Conservation (phyloP, 2,113 vertebrate genomes). For the Anolis carolinensis region DNA sequence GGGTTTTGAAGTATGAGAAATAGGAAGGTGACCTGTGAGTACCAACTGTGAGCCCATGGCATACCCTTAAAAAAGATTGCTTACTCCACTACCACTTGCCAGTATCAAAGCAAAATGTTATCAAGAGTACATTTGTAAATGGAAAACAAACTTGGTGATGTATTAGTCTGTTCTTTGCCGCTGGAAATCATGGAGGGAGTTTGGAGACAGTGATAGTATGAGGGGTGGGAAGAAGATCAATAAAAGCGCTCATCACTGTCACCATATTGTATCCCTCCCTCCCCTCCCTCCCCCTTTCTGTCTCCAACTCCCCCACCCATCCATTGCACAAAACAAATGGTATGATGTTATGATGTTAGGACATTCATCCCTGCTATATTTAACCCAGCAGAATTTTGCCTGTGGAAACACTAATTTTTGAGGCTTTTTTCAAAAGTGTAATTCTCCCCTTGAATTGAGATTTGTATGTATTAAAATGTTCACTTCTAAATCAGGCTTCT, state of each 20-base stretch:
- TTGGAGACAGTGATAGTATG: background rate
- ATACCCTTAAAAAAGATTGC: background rate
- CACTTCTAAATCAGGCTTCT: background rate
- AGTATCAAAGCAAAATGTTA: background rate
- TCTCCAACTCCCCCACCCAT: background rate
- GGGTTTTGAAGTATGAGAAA: too few relatives aligned
- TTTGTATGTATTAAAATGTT: constrained; percentile 25
- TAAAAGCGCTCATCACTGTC: background rate
- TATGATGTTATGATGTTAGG: background rate
- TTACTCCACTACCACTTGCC: background rate
- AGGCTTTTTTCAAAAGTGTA: background rate
- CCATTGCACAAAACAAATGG: background rate
- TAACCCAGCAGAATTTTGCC: constrained; percentile 3
- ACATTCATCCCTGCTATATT: background rate
- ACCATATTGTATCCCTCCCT: background rate
- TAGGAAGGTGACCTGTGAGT: background rate
- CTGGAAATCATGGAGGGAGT: background rate
- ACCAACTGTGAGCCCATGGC: background rate
- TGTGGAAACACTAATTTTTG: constrained; percentile 24
- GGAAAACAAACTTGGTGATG: background rate
- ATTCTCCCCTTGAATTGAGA: background rate
- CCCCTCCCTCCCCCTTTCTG: background rate
- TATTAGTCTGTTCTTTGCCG: background rate
- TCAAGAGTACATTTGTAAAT: background rate
- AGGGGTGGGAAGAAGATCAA: background rate